Conservation (phyloP, 1,140 invertebrate species). For the Pogonomyrmex californicus region DNA sequence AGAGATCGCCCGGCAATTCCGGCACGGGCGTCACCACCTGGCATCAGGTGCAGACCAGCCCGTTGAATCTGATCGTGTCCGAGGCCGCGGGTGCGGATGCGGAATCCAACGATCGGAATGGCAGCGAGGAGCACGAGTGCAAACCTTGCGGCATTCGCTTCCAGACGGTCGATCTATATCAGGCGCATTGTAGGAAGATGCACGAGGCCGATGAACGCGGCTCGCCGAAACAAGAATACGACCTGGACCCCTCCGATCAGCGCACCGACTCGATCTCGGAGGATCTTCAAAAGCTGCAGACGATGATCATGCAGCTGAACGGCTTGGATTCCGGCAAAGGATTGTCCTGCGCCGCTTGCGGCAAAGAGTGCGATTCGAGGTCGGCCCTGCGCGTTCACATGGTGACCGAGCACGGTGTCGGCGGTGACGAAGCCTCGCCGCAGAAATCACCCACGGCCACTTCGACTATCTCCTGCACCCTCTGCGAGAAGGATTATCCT, state of each 20-base stretch:
- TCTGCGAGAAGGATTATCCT: conserved; percentile 88
- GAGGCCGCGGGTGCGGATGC: conserved; percentile 80
- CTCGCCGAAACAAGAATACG: conserved; percentile 78
- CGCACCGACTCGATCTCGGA: conserved; percentile 90
- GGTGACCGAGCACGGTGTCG: conserved; percentile 88
- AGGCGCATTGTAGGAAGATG: conserved; percentile 85
- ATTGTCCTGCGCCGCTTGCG: conserved; percentile 88
- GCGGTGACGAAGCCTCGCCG: conserved; percentile 75
- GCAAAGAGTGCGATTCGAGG: conserved; percentile 89
- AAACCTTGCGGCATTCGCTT: conserved; percentile 88
- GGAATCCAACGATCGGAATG: conserved; percentile 79
- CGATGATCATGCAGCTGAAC: conserved; percentile 96
- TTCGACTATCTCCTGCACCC: conserved; percentile 82
- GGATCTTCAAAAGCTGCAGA: conserved; percentile 95
- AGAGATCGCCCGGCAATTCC: conserved; percentile 81
- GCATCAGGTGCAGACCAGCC: conserved; percentile 88
- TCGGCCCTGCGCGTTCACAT: conserved; percentile 88
- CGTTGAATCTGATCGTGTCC: conserved; percentile 89
- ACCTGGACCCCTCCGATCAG: conserved; percentile 73
- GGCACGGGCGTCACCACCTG: conserved; percentile 81
- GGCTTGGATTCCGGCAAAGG: conserved; percentile 89
- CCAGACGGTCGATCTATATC: conserved; percentile 87
- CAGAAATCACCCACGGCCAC: conserved; percentile 55
- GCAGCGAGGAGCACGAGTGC: conserved; percentile 86
- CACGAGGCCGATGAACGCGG: conserved; percentile 85